Percentiles rank a stretch among this genome's conserved stretches.
These are phyloP conservation scores for Pentalonia nigronervosa DNA, from an alignment of 1,140 invertebrate genomes.

Conservation along the genomic window DNA sequence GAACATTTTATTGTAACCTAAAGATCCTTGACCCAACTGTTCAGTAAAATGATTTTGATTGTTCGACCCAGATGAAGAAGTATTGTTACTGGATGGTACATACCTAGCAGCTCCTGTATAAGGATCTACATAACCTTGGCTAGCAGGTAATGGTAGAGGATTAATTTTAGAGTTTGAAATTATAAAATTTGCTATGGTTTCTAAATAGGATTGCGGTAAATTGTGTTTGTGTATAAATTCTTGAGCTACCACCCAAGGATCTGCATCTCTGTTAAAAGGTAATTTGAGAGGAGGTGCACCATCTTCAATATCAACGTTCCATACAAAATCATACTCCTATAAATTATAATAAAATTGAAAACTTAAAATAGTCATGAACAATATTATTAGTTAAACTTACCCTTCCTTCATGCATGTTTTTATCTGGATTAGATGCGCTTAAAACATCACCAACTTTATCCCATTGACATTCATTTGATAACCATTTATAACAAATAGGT, in stretches of 20 bases:
- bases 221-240: conserved; percentile 76
- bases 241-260: conserved; percentile 74
- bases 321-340: conserved; percentile 93
- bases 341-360: conserved; percentile 60
- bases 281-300: conserved; percentile 86
- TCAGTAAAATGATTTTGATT: conserved; percentile 74
- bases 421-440: conserved; percentile 70
- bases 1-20: conserved; percentile 57
- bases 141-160: conserved; percentile 63
- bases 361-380: background rate
- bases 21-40: conserved; percentile 60
- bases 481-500: conserved; percentile 84
- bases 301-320: conserved; percentile 92
- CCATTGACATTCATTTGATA: conserved; percentile 76
- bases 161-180: conserved; percentile 74
- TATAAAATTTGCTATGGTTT: conserved; percentile 96
- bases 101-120: conserved; percentile 83
- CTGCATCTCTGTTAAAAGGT: conserved; percentile 82
- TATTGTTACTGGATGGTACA: conserved; percentile 67
- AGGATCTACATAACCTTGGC: conserved; percentile 74
- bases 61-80: conserved; percentile 35
- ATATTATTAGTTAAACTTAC: conserved; percentile 62
- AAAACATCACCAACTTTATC: conserved; percentile 88
- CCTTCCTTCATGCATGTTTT: conserved; percentile 76
- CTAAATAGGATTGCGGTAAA: conserved; percentile 86